Conservation (phyloP, 1,140 invertebrate genomes). For the Dendrolimus kikuchii region DNA sequence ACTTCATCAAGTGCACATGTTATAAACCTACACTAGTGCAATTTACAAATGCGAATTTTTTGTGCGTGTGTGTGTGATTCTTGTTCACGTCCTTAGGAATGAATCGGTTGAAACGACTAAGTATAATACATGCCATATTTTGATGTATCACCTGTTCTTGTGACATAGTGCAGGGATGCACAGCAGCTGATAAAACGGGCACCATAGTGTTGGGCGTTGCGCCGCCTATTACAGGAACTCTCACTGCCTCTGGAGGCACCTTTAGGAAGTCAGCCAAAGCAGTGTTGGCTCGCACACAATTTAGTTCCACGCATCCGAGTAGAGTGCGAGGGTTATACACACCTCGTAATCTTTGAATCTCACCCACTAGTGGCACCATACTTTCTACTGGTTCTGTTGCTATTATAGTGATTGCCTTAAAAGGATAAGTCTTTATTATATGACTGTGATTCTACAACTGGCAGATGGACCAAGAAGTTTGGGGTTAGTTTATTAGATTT, state of each 20-base stretch:
- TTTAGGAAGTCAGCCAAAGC: constrained; percentile 74
- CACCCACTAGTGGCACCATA: constrained; percentile 73
- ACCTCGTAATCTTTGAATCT: constrained; percentile 73
- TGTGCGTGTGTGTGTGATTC: too few species aligned
- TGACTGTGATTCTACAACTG: too few species aligned
- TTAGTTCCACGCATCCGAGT: constrained; percentile 85
- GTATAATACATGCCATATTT: constrained; percentile 1
- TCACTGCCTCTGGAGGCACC: constrained; percentile 77
- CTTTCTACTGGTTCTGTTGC: constrained; percentile 74
- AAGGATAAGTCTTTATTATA: too few species aligned
- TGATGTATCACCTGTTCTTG: constrained; percentile 45
- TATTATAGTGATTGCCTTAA: constrained; percentile 73
- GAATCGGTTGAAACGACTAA: too few species aligned
- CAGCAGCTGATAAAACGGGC: constrained; percentile 83
- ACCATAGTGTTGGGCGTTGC: constrained; percentile 85
- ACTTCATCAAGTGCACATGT: too few species aligned
- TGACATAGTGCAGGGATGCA: constrained; percentile 58
- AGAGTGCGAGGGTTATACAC: constrained; percentile 79
- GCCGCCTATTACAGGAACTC: constrained; percentile 89
- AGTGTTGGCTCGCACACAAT: constrained; percentile 84
- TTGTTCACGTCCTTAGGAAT: too few species aligned
- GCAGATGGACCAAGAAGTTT: too few species aligned
- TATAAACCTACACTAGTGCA: too few species aligned
- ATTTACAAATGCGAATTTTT: too few species aligned
- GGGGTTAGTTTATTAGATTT: too few species aligned